Evolutionary conservation across 2,888 invertebrate genomes (phyloP).

Genomic region (Trimorus sp.): DNA sequence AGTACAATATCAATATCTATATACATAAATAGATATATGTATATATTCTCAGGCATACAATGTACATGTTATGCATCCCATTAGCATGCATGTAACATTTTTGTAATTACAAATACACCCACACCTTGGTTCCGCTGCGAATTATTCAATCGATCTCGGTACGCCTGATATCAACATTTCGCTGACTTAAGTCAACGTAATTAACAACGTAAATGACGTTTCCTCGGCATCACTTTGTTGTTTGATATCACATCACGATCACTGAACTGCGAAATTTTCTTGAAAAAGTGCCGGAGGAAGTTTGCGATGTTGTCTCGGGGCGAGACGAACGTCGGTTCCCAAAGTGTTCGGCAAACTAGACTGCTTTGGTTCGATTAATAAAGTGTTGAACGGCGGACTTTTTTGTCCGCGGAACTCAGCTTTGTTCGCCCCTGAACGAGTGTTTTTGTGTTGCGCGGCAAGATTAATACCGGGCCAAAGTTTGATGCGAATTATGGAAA

Average conservation of each 20-base stretch:
- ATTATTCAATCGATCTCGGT: conserved; percentile 50
- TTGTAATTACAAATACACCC: conserved; percentile 73
- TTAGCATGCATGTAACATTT: conserved; percentile 75
- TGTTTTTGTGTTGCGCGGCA: no score
- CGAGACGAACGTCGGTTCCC: conserved; percentile 5
- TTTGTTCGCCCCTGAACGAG: neutral
- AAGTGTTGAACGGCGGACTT: neutral
- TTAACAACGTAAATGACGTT: conserved; percentile 27
- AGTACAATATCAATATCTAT: neutral
- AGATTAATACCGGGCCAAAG: no score
- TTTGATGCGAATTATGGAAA: no score
- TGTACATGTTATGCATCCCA: conserved; percentile 53
- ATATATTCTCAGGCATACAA: conserved; percentile 20
- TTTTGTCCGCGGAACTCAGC: neutral
- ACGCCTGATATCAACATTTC: conserved; percentile 29
- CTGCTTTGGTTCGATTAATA: neutral
- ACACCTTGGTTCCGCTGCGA: conserved; percentile 13
- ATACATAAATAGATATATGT: conserved; percentile 3
- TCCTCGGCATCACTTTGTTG: conserved; percentile 13
- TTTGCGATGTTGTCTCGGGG: conserved; percentile 1
- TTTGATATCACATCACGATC: conserved; percentile 14
- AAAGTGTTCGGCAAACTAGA: neutral
- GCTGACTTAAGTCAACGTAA: conserved; percentile 25
- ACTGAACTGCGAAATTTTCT: conserved; percentile 11
- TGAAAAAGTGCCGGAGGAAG: conserved; percentile 5